These are phyloP conservation scores for Apeira syringaria DNA, from an alignment of 2,888 invertebrate species.

Conservation along the genomic window DNA sequence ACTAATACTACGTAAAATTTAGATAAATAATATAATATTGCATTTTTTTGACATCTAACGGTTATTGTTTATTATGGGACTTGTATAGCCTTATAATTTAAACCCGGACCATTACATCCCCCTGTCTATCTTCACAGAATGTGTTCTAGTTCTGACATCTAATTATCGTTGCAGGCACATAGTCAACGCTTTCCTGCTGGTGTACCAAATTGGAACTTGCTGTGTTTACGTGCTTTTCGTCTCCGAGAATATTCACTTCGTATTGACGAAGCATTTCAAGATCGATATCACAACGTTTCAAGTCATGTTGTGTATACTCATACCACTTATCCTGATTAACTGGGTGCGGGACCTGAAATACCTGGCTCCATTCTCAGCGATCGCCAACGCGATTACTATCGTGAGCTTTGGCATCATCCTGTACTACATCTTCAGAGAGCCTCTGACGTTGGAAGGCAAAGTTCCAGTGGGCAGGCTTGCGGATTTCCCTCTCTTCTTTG, in stretches of 20 bases:
- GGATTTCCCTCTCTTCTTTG: slow-evolving; percentile 96
- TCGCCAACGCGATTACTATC: slow-evolving; percentile 94
- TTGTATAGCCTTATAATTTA: too few species aligned
- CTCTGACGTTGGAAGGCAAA: slow-evolving; percentile 85
- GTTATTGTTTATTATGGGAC: too few species aligned
- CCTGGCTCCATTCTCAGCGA: slow-evolving; percentile 94
- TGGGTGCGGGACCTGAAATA: slow-evolving; percentile 93
- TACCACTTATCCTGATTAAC: slow-evolving; percentile 91
- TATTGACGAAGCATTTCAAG: slow-evolving; percentile 80
- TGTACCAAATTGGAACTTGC: slow-evolving; percentile 98
- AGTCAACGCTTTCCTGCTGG: slow-evolving; percentile 89
- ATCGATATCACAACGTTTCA: slow-evolving; percentile 81
- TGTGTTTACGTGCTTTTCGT: slow-evolving; percentile 98
- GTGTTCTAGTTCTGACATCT: too few species aligned
- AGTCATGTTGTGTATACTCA: slow-evolving; percentile 88
- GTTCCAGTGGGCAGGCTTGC: slow-evolving; percentile 85
- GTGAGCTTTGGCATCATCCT: slow-evolving; percentile 93
- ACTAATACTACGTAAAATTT: too few species aligned
- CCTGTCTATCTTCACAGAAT: too few species aligned
- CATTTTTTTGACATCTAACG: too few species aligned
- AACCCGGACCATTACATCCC: too few species aligned
- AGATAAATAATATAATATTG: too few species aligned
- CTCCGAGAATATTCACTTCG: slow-evolving; percentile 91
- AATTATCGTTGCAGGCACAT: slow-evolving; percentile 81
- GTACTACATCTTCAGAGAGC: slow-evolving; percentile 91